phyloP scores from a whole-genome alignment of 2,797 vertebrate species.

The Acanthiza pusilla region DNA sequence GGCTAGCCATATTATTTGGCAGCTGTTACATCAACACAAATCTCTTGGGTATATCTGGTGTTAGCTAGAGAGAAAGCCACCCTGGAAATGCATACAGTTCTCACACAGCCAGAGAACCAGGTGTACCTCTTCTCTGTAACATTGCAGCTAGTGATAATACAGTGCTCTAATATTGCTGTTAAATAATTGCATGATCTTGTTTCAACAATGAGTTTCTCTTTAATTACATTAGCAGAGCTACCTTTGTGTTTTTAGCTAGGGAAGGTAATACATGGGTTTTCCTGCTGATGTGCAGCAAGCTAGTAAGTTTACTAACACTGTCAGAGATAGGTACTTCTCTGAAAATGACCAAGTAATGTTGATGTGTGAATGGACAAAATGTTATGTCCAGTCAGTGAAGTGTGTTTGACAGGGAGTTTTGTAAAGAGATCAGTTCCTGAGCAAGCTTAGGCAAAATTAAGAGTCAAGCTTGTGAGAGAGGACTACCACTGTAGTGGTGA shows the following conservation, averaged over 20 bases:
- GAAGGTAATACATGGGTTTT: not conserved
- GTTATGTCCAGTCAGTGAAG: not conserved
- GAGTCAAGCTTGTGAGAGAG: not conserved
- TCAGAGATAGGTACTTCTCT: not conserved
- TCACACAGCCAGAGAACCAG: not conserved
- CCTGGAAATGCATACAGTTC: not conserved
- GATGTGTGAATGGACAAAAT: not conserved
- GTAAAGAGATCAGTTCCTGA: not conserved
- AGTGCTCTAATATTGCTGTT: not conserved
- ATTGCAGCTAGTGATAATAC: not conserved
- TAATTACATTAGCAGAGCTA: not conserved
- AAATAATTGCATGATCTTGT: not conserved
- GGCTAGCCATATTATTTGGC: not conserved
- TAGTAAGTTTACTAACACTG: not conserved
- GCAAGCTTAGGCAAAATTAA: not conserved
- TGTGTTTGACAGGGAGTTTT: not conserved
- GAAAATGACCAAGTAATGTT: not conserved
- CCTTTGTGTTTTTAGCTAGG: not conserved
- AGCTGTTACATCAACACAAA: not conserved
- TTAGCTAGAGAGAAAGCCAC: not conserved
- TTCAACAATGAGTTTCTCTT: not conserved
- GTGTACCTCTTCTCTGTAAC: not conserved
- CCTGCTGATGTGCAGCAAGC: not conserved
- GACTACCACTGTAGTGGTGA: not conserved
- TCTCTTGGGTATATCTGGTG: not conserved